phyloP scores from a whole-genome alignment of 2,888 invertebrate genomes.

The Rotaria socialis region DNA sequence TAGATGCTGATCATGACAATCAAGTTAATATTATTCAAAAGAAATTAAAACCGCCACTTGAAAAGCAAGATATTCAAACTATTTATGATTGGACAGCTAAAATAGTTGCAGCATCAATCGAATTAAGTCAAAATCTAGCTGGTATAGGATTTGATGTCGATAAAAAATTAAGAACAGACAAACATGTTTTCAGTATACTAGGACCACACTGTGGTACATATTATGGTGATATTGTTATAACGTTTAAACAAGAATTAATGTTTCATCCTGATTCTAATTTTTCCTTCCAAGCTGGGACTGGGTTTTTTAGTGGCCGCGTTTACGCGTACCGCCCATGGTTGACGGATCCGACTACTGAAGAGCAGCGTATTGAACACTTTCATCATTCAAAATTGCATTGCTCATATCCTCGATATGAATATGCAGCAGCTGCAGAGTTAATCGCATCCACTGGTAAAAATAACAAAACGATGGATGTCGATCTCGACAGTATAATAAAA shows the following conservation, averaged over 20 bases:
- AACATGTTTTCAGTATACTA: not conserved
- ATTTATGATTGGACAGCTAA: not conserved
- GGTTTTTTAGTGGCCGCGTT: not conserved
- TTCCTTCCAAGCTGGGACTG: not conserved
- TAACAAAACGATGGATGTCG: not conserved
- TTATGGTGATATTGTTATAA: constrained; percentile 23
- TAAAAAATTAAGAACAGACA: not conserved
- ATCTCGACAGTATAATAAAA: not conserved
- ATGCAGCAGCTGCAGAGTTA: not conserved
- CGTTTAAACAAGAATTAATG: not conserved
- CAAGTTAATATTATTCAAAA: not conserved
- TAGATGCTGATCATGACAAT: not conserved
- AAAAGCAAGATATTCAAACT: not conserved
- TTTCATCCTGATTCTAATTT: constrained; percentile 9
- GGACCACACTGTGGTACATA: not conserved
- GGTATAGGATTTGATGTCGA: not conserved
- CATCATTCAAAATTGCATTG: not conserved
- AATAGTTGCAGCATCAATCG: not conserved
- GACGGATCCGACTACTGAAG: not conserved
- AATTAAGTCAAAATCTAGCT: not conserved
- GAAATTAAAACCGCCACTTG: not conserved
- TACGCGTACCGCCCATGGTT: not conserved
- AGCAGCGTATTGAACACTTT: not conserved
- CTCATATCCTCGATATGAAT: not conserved
- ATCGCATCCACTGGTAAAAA: not conserved